These are phyloP conservation scores for Oncorhynchus masou DNA, from an alignment of 2,113 vertebrate genomes.

Conservation along the genomic window DNA sequence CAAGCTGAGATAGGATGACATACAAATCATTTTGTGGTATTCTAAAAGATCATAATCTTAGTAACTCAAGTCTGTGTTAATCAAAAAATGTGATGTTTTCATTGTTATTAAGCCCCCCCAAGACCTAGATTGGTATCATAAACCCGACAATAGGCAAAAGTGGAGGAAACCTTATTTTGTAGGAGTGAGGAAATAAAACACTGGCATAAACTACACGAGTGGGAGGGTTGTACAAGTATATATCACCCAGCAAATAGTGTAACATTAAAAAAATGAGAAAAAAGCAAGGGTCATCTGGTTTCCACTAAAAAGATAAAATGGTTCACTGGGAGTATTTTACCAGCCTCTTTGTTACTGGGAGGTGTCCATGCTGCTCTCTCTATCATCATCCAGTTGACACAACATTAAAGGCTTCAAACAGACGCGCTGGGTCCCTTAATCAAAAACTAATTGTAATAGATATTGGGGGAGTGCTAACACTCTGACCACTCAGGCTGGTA, in stretches of 20 bases:
- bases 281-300: slow-evolving; percentile 90
- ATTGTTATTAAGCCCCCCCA: slow-evolving; percentile 3
- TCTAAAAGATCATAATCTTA: slow-evolving; percentile 28
- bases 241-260: slow-evolving; percentile 82
- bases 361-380: slow-evolving; percentile 88
- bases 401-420: slow-evolving; percentile 97
- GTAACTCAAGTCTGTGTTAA: slow-evolving; percentile 21
- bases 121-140: slow-evolving; percentile 27
- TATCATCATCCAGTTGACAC: slow-evolving; percentile 97
- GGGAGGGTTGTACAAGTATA: slow-evolving; percentile 54
- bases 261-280: slow-evolving; percentile 78
- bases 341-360: slow-evolving; percentile 92
- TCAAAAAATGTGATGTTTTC: slow-evolving; percentile 41
- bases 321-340: slow-evolving; percentile 95
- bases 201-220: slow-evolving; percentile 62
- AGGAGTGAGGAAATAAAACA: slow-evolving; percentile 45
- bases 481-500: slow-evolving; percentile 85
- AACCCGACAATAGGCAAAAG: slow-evolving; percentile 31
- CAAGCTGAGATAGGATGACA: slow-evolving; percentile 4
- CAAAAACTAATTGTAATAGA: slow-evolving; percentile 99
- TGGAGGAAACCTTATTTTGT: background rate
- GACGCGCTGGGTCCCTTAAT: slow-evolving; percentile 91
- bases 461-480: slow-evolving; percentile 97
- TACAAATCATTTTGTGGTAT: slow-evolving; percentile 31
- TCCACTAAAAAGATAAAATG: slow-evolving; percentile 99